Conservation (phyloP, 2,888 invertebrate genomes). For the Chloroclysta siterata region DNA sequence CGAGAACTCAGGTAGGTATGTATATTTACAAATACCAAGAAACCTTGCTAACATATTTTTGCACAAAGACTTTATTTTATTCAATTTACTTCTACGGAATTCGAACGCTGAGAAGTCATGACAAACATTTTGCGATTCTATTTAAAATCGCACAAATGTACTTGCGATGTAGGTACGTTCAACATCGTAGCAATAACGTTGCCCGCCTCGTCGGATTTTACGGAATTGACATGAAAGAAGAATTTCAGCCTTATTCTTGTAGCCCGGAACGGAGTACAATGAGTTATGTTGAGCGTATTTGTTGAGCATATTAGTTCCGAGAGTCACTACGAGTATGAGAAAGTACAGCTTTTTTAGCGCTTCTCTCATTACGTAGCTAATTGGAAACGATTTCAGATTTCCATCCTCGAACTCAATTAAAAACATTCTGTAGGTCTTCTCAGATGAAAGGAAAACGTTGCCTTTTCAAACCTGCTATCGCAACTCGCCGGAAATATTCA, state of each 20-base stretch:
- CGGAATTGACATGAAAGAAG: constrained; percentile 1
- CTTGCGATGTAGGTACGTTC: background rate
- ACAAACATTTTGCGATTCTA: too few species aligned
- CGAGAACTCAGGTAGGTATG: too few species aligned
- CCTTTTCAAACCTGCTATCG: background rate
- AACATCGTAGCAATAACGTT: background rate
- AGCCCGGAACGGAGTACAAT: background rate
- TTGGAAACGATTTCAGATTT: background rate
- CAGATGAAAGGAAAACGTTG: background rate
- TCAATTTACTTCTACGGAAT: too few species aligned
- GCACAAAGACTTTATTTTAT: too few species aligned
- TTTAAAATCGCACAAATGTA: background rate
- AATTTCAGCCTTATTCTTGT: background rate
- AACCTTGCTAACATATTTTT: too few species aligned
- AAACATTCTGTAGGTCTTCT: background rate
- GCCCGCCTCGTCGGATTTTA: background rate
- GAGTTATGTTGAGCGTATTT: too few species aligned
- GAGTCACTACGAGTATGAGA: background rate
- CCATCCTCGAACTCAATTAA: background rate
- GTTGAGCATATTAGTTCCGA: background rate
- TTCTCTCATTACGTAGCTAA: background rate
- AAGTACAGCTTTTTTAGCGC: background rate
- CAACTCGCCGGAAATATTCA: constrained; percentile 1
- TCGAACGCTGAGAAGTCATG: too few species aligned
- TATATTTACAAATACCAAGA: too few species aligned